Base-by-base conservation (phyloP, 2,888 invertebrate species). In the Diplazon laetatorius region DNA sequence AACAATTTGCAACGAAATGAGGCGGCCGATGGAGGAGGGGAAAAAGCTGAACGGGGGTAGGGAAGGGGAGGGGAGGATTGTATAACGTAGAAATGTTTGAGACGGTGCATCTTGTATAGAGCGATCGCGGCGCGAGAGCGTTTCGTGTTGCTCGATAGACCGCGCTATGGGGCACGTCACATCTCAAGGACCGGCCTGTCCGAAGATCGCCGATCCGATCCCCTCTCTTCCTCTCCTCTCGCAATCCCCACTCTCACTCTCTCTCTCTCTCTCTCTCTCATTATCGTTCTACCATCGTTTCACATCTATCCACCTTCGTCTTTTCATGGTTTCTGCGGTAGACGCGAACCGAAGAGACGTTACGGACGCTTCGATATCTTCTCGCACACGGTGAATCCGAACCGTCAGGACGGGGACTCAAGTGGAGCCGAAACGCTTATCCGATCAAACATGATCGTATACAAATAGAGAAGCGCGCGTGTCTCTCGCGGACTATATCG, bases 381-480 rank as follows among this genome's bases (percentile, higher is more conserved):
- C 66, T 80, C 76, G 65, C 65, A 65, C 65, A 46, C 62, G 75
- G 78, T 35, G 75, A 69, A 50, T 48, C 60, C 60, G 46, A n/a
- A n/a, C 50, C 22, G 46, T 70, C 60, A 46, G 48, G 39, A 46
- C 35, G 35, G n/a, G n/a, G 60, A 75, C 76, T 71, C 62, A 62
- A 77, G 66, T 76, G 78, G 71, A 73, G 77, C 81, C 76, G 73
- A 80, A 77, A 80, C 81, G 82, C 80, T 81, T 80, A 82, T 82
- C 82, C 82, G 82, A 82, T 82, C 82, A 82, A 82, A 82, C 82
- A 81, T 76, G 81, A 82, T 82, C 81, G 80, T 82, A 55, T 55
- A 82, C 81, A 82, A 82, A 82, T 82, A 82, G 82, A 82, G 82
- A 82, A 82, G 82, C 76, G 55, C 76, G 71, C 78, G 81, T 80